Evolutionary conservation across 2,888 invertebrate species (phyloP), one percentile per base, ranked within the genome.

Genomic region (Cheilosia pagana): DNA sequence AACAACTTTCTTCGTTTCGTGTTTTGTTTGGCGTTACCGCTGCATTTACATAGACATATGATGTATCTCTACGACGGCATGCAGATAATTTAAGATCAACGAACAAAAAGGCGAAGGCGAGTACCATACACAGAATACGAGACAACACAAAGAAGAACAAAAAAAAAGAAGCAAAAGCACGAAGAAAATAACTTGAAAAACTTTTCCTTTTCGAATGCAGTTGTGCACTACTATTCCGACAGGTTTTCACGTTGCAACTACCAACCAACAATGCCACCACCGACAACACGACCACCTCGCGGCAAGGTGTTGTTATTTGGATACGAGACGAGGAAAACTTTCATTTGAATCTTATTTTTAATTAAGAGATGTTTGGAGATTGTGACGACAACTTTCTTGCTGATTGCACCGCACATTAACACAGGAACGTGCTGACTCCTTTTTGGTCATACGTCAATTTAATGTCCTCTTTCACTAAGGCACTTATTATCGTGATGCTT

Each of bases 1-100:
- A 74, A 74, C 70, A 85, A 81, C 85, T 85, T 85, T 85, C 85
- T 81, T 85, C 85, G 75, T 21, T 75, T 79, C 25, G 74, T 21
- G 68, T 62, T 62, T 74, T 28, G 57, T 62, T 39, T 71, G 16
- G 10, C 48, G 31, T 57, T 35, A 19, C n/a, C 21, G 39, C 39
- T 39, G n/a, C 50, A 67, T 82, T 74, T 79, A 74, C 74, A 75
- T 75, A 75, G 75, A 50, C 23, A 14, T 60, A 57, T 19, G 57
- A 48, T 65, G 65, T 75, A 71, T 67, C 48, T 65, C 10, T 28
- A 43, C 21, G 23, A 8, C 39, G 72, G 63, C 81, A 79, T 81
- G 81, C 81, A 75, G 79, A 81, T 85, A 85, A 74, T 85, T 75
- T 75, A 65, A 77, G 63, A 81, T 81, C 63, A 59, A 63, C 75